Conservation (phyloP, 1,140 invertebrate species). For the Panulirus ornatus region DNA sequence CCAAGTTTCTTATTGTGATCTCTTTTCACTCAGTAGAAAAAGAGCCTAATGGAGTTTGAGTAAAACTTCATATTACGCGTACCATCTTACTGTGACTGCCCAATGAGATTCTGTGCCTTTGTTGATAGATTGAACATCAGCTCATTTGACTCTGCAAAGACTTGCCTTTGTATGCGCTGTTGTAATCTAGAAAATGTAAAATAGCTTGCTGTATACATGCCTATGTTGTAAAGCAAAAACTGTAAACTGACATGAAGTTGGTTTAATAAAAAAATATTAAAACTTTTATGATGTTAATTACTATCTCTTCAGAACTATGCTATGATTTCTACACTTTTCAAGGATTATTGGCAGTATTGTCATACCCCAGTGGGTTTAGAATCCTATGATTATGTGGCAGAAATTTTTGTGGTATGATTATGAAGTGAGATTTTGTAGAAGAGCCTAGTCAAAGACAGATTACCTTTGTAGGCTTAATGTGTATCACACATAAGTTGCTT, state of each 20-base stretch:
- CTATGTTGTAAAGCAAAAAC: conserved; percentile 67
- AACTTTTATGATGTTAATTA: conserved; percentile 52
- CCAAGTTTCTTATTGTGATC: conserved; percentile 4
- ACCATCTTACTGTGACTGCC: conserved; percentile 18
- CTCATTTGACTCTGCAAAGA: conserved; percentile 50
- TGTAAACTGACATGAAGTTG: conserved; percentile 66
- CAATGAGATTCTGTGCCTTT: conserved; percentile 67
- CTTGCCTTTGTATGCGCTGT: conserved; percentile 69
- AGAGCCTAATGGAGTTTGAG: neutral
- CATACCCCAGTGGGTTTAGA: neutral
- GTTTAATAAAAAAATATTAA: conserved; percentile 61
- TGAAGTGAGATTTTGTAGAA: conserved; percentile 59
- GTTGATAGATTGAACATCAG: conserved; percentile 52
- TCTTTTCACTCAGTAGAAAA: neutral
- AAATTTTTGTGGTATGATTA: conserved; percentile 42
- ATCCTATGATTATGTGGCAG: neutral
- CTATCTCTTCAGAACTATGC: conserved; percentile 32
- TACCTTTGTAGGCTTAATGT: conserved; percentile 70
- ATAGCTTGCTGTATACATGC: conserved; percentile 68
- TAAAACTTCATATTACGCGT: conserved; percentile 9
- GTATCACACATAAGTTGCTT: conserved; percentile 57
- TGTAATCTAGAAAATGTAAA: conserved; percentile 68
- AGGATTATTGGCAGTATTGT: neutral
- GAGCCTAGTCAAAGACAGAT: conserved; percentile 70
- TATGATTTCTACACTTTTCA: conserved; percentile 13